These are phyloP conservation scores for Orientallactaga bullata DNA, from an alignment of 2,113 vertebrate genomes.

Conservation along the genomic window DNA sequence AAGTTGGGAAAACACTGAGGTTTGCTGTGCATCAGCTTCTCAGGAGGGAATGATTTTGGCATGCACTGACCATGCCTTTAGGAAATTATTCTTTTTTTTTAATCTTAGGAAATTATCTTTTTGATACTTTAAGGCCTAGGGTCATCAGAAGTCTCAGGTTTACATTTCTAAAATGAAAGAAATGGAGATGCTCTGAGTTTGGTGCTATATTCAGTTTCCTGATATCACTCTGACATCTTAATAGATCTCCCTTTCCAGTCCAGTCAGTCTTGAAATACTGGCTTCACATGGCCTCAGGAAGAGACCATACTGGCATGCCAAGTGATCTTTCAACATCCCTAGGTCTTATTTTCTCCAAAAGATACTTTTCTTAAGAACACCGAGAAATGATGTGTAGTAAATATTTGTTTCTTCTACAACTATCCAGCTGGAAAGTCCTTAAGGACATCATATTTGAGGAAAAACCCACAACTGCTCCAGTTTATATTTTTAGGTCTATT, in stretches of 20 bases:
- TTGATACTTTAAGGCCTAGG: constrained; percentile 47
- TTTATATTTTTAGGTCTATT: constrained; percentile 24
- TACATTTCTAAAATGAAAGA: constrained; percentile 60
- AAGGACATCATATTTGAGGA: constrained; percentile 34
- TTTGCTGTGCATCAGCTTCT: constrained; percentile 4
- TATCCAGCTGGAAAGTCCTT: constrained; percentile 35
- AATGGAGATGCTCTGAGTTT: constrained; percentile 47
- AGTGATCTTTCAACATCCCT: constrained; percentile 28
- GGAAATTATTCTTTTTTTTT: constrained; percentile 49
- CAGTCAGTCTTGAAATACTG: constrained; percentile 60
- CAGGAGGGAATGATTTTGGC: not conserved
- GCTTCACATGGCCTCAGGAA: constrained; percentile 44
- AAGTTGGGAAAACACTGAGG: constrained; percentile 9
- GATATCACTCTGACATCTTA: not conserved
- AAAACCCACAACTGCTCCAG: not conserved
- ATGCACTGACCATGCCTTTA: not conserved
- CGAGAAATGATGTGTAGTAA: constrained; percentile 12
- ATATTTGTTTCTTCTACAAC: constrained; percentile 51
- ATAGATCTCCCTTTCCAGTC: constrained; percentile 16
- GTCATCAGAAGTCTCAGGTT: constrained; percentile 40
- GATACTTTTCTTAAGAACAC: constrained; percentile 25
- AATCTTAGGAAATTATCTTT: constrained; percentile 55
- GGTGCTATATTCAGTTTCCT: not conserved
- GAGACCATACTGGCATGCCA: not conserved
- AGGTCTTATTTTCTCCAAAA: constrained; percentile 22